Evolutionary conservation across 1,140 invertebrate species (phyloP).

Genomic region (Luehdorfia chinensis): DNA sequence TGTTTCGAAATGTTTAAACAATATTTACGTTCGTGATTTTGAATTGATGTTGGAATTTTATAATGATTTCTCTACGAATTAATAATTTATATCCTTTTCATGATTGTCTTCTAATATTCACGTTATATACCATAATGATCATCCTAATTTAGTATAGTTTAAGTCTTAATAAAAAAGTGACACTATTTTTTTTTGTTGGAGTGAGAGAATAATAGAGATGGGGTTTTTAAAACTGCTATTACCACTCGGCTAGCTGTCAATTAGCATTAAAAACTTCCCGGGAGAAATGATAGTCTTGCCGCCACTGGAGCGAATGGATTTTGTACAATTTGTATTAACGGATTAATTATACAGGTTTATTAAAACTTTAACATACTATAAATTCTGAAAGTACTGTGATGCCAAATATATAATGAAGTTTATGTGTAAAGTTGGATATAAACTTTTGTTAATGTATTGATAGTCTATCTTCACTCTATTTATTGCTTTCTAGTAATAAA

Average conservation of each 20-base stretch:
- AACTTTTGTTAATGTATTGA: slow-evolving; percentile 68
- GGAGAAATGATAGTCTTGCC: background rate
- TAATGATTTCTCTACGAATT: no score
- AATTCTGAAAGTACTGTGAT: slow-evolving; percentile 64
- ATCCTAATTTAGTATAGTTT: background rate
- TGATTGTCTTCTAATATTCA: no score
- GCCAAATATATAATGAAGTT: slow-evolving; percentile 58
- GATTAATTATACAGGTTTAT: slow-evolving; percentile 8
- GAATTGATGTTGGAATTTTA: no score
- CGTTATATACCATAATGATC: no score
- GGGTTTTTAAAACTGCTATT: background rate
- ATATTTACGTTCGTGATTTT: slow-evolving; percentile 10
- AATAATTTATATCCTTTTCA: no score
- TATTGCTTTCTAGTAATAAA: slow-evolving; percentile 74
- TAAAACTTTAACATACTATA: slow-evolving; percentile 22
- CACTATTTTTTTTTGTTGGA: background rate
- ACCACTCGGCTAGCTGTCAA: no score
- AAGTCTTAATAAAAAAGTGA: background rate
- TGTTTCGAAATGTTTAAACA: no score
- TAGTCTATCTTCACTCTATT: slow-evolving; percentile 71
- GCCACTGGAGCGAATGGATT: background rate
- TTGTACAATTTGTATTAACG: slow-evolving; percentile 4
- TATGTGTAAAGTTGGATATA: slow-evolving; percentile 54
- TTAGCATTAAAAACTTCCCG: background rate
- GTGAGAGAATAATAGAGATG: background rate